phyloP scores from a whole-genome alignment of 2,797 vertebrate genomes.

The Platyrinchus mystaceus region DNA sequence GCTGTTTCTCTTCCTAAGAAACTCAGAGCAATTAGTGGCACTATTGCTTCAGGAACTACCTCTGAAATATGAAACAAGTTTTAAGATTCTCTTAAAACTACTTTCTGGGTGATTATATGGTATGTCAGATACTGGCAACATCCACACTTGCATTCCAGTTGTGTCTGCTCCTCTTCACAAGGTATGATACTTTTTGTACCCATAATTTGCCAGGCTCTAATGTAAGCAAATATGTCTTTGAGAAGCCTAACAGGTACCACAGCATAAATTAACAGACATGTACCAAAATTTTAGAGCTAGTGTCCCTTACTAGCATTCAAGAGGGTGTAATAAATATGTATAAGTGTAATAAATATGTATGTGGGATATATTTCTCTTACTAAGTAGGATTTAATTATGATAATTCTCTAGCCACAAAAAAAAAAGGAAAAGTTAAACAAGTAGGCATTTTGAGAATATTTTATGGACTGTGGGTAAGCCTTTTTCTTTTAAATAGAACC shows the following conservation, averaged over 20 bases:
- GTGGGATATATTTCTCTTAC: not conserved
- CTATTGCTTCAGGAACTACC: not conserved
- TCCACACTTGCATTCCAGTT: not conserved
- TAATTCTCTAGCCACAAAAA: not conserved
- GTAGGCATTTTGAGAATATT: not conserved
- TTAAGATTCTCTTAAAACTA: not conserved
- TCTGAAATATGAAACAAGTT: not conserved
- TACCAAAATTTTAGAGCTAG: not conserved
- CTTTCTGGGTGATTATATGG: not conserved
- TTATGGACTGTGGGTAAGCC: not conserved
- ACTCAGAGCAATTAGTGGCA: not conserved
- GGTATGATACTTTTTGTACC: not conserved
- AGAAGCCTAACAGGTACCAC: not conserved
- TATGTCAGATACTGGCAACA: not conserved
- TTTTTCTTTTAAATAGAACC: not conserved
- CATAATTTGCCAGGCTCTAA: not conserved
- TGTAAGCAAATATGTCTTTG: not conserved
- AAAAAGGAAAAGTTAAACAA: not conserved
- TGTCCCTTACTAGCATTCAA: not conserved
- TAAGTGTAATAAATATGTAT: not conserved
- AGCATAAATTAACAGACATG: not conserved
- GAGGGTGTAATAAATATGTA: not conserved
- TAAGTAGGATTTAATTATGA: not conserved
- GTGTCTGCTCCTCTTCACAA: not conserved
- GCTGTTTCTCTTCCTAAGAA: conserved; percentile 10